Evolutionary conservation across 1,140 invertebrate genomes (phyloP), one percentile per base, ranked within the genome.

Genomic region (Diabrotica undecimpunctata): DNA sequence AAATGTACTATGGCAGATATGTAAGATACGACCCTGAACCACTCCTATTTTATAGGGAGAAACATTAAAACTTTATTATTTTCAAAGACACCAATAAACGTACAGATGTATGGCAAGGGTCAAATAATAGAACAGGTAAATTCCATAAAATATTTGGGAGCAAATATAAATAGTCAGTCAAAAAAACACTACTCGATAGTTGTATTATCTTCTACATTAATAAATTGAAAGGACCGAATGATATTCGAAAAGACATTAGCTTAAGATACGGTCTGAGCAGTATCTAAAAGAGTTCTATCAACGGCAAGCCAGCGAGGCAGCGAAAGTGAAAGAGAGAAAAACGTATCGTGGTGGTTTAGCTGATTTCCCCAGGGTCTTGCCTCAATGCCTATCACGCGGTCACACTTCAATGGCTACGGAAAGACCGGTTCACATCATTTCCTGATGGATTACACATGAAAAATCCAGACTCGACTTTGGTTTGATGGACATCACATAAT

Each of bases 331-430:
- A 52, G 61, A 62, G 76, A 46, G 41, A 46, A 25, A 46, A 46
- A 46, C 41, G 41, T 46, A 46, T 46, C n/a, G 8, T 46, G 41
- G 41, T 46, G 41, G 76, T 75, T 76, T 75, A 73, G 72, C 73
- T 77, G 76, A 77, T 77, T 77, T 77, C 76, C 76, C 76, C 59
- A 25, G 72, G 70, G 76, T 64, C 54, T 64, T 66, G 68, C 70
- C 70, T 70, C 68, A 72, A 71, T 71, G 66, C 66, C 66, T 70
- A 68, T 76, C 73, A 72, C 72, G 70, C 71, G 74, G 75, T 75
- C 75, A 77, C 76, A 75, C 74, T 77, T 77, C 68, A 77, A 77
- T 75, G 75, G 72, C 61, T 69, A 71, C 72, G 68, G 71, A 76
- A 76, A 75, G 75, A 70, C 67, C 74, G 64, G 74, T 73, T 75